Percentiles rank a stretch among this genome's conserved stretches.
These are phyloP conservation scores for Cotesia typhae DNA, from an alignment of 1,140 invertebrate species.

Conservation along the genomic window DNA sequence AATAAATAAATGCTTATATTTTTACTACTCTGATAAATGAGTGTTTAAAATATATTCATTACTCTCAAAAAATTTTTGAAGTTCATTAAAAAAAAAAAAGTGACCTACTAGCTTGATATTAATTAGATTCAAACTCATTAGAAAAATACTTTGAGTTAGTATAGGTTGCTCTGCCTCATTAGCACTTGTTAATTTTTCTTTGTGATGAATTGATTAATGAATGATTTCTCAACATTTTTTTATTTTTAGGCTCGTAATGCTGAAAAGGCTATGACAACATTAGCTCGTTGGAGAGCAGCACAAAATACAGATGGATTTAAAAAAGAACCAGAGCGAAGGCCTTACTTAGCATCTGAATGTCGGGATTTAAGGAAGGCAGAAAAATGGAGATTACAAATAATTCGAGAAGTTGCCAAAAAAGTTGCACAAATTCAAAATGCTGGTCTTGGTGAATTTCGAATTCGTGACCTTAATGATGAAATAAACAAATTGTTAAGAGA, in stretches of 20 bases:
- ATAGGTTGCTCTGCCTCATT: too few relatives aligned
- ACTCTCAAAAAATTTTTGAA: too few relatives aligned
- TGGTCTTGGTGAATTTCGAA: conserved; percentile 96
- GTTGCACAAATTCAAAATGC: conserved; percentile 99
- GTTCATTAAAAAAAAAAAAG: too few relatives aligned
- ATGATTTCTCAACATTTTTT: conserved; percentile 25
- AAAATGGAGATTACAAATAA: conserved; percentile 95
- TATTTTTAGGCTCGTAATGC: conserved; percentile 78
- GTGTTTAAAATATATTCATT: too few relatives aligned
- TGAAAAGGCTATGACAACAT: conserved; percentile 89
- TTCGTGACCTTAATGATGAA: conserved; percentile 98
- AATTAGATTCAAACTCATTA: too few relatives aligned
- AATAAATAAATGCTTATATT: too few relatives aligned
- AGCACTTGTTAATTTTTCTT: too few relatives aligned
- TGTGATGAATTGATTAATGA: too few relatives aligned
- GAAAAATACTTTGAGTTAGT: too few relatives aligned
- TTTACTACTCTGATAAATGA: too few relatives aligned
- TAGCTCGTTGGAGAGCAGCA: conserved; percentile 93
- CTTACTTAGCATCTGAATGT: conserved; percentile 94
- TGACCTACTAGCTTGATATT: too few relatives aligned
- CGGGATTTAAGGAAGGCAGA: conserved; percentile 89
- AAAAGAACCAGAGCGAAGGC: conserved; percentile 82
- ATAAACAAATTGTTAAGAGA: conserved; percentile 97
- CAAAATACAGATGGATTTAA: conserved; percentile 86
- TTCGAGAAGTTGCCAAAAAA: conserved; percentile 96